These are phyloP conservation scores for Mus spretus DNA, from an alignment of 2,797 vertebrate genomes.

Conservation along the genomic window DNA sequence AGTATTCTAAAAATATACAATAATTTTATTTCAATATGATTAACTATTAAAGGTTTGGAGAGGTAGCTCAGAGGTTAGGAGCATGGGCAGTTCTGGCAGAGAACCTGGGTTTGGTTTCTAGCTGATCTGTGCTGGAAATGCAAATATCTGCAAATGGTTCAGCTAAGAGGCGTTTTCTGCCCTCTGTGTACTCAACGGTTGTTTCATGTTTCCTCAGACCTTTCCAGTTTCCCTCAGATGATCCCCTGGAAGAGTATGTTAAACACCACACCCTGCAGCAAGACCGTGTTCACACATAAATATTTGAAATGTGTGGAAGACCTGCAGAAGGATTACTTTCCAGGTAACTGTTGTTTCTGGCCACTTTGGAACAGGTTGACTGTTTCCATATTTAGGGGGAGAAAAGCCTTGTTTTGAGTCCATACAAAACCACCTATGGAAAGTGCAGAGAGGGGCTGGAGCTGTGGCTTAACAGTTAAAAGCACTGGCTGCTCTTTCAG, in stretches of 20 bases:
- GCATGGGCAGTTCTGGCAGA: neutral
- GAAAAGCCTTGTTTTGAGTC: neutral
- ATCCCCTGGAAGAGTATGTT: conserved; percentile 56
- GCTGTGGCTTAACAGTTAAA: neutral
- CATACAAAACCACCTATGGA: neutral
- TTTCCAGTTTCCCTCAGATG: conserved; percentile 20
- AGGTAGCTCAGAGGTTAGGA: neutral
- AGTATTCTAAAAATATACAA: neutral
- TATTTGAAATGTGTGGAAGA: conserved; percentile 10
- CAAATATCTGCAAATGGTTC: neutral
- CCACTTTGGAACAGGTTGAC: neutral
- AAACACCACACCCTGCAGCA: conserved; percentile 68
- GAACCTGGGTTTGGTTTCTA: neutral
- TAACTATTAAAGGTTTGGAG: neutral
- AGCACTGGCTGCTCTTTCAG: neutral
- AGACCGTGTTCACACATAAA: conserved; percentile 75
- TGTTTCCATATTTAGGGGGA: neutral
- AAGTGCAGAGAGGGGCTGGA: neutral
- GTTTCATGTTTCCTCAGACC: conserved; percentile 56
- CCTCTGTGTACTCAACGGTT: neutral
- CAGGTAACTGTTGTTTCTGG: conserved; percentile 73
- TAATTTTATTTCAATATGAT: neutral
- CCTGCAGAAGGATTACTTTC: conserved; percentile 72
- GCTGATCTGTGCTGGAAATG: neutral
- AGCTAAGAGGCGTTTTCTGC: neutral